A percentile compares a stretch with the other conserved stretches of the same genome.
phyloP scores from a whole-genome alignment of 2,888 invertebrate genomes.

The Ormyrus thymus region DNA sequence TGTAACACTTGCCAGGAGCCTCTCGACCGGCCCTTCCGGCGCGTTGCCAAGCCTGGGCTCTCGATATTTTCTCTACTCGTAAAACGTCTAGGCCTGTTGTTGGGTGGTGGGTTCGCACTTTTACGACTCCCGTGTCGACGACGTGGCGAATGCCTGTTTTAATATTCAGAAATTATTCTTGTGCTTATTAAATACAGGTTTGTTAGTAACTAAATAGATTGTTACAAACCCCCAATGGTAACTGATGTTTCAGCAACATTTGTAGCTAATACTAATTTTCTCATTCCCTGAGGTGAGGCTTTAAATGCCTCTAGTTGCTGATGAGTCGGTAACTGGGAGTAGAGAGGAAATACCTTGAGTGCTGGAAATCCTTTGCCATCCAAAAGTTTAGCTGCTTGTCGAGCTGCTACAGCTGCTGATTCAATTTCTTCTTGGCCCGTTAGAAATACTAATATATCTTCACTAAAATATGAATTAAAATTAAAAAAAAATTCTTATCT shows the following conservation, averaged over 20 bases:
- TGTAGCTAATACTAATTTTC: slow-evolving; percentile 96
- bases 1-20: slow-evolving; percentile 88
- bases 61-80: slow-evolving; percentile 87
- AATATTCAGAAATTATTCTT: not conserved
- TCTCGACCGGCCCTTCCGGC: slow-evolving; percentile 95
- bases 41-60: slow-evolving; percentile 95
- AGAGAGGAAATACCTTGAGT: slow-evolving; percentile 89
- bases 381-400: slow-evolving; percentile 82
- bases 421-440: slow-evolving; percentile 99
- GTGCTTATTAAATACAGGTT: not conserved
- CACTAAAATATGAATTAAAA: slow-evolving; percentile 77
- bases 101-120: slow-evolving; percentile 88
- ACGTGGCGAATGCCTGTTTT: slow-evolving; percentile 87
- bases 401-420: slow-evolving; percentile 84
- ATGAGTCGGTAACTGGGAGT: slow-evolving; percentile 90
- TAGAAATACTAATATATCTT: slow-evolving; percentile 94
- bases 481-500: not conserved
- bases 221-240: slow-evolving; percentile 85
- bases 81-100: slow-evolving; percentile 89
- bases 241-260: slow-evolving; percentile 99
- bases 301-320: slow-evolving; percentile 93
- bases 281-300: slow-evolving; percentile 81
- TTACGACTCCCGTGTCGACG: slow-evolving; percentile 94
- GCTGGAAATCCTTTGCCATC: slow-evolving; percentile 79
- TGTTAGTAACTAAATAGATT: not conserved